Evolutionary conservation across 2,888 invertebrate genomes (phyloP).

Genomic region (Psylliodes chrysocephalus): DNA sequence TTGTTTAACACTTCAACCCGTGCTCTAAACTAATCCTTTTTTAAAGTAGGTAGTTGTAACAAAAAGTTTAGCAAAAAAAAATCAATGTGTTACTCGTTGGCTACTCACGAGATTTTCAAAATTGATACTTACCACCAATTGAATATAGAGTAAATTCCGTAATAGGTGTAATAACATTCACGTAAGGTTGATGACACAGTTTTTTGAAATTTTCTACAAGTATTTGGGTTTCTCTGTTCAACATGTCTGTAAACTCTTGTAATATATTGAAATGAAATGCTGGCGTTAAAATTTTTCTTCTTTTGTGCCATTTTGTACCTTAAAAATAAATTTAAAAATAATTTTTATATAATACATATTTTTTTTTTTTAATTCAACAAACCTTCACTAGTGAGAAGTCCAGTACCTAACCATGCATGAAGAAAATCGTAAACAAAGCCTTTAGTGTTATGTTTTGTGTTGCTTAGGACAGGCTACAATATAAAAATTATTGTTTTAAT

Average conservation of each 20-base stretch:
- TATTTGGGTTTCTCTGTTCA: constrained; percentile 42
- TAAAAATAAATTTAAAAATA: not conserved
- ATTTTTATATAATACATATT: too few relatives aligned
- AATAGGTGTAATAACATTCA: constrained; percentile 40
- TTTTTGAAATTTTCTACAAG: constrained; percentile 33
- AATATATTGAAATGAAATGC: constrained; percentile 47
- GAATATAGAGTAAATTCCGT: constrained; percentile 42
- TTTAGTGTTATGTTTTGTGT: constrained; percentile 40
- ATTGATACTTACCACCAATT: constrained; percentile 43
- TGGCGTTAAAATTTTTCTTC: too few relatives aligned
- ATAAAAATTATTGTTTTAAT: too few relatives aligned
- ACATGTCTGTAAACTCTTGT: constrained; percentile 42
- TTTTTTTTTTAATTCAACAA: too few relatives aligned
- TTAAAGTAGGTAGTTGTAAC: too few relatives aligned
- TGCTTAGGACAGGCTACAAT: constrained; percentile 38
- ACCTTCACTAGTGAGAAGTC: constrained; percentile 45
- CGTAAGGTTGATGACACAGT: constrained; percentile 24
- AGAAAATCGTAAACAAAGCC: constrained; percentile 39
- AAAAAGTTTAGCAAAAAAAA: too few relatives aligned
- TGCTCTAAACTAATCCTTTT: too few relatives aligned
- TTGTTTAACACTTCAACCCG: too few relatives aligned
- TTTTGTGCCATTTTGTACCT: constrained; percentile 44
- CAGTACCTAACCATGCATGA: constrained; percentile 44
- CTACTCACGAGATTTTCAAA: too few relatives aligned
- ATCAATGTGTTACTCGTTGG: too few relatives aligned